These are phyloP conservation scores for Pteromalus puparum DNA, from an alignment of 1,140 invertebrate species.

Conservation along the genomic window DNA sequence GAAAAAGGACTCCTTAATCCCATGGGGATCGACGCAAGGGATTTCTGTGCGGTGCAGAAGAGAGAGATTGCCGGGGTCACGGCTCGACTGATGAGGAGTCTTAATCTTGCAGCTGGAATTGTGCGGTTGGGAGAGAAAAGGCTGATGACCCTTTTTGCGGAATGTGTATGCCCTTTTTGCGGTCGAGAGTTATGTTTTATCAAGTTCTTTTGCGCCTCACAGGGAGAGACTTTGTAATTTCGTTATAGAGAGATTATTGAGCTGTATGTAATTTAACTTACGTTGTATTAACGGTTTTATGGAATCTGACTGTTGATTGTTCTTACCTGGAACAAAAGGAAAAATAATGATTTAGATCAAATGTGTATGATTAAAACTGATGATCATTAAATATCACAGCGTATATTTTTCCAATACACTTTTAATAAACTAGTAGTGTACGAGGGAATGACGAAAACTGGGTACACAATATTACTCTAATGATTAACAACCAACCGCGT, in stretches of 20 bases:
- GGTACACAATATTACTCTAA: background rate
- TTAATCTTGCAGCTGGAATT: slow-evolving; percentile 9
- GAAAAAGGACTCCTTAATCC: background rate
- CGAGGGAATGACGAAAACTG: too few species aligned
- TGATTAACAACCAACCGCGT: background rate
- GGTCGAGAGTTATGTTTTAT: too few species aligned
- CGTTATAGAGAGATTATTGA: too few species aligned
- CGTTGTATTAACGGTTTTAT: background rate
- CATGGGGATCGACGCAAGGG: background rate
- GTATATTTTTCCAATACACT: background rate
- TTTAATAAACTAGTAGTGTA: background rate
- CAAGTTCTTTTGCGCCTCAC: too few species aligned
- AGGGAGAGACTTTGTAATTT: too few species aligned
- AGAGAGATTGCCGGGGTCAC: background rate
- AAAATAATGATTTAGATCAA: background rate
- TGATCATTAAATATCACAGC: too few species aligned
- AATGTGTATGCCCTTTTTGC: background rate
- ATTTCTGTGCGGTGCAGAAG: background rate
- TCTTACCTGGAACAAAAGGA: background rate
- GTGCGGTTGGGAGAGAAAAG: background rate
- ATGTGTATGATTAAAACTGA: background rate
- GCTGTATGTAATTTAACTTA: background rate
- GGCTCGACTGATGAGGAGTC: background rate
- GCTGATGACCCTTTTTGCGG: background rate
- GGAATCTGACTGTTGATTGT: background rate